These are phyloP conservation scores for Henricia sp. DNA, from an alignment of 53 echinoderm and acorn worm genomes.

Conservation along the genomic window DNA sequence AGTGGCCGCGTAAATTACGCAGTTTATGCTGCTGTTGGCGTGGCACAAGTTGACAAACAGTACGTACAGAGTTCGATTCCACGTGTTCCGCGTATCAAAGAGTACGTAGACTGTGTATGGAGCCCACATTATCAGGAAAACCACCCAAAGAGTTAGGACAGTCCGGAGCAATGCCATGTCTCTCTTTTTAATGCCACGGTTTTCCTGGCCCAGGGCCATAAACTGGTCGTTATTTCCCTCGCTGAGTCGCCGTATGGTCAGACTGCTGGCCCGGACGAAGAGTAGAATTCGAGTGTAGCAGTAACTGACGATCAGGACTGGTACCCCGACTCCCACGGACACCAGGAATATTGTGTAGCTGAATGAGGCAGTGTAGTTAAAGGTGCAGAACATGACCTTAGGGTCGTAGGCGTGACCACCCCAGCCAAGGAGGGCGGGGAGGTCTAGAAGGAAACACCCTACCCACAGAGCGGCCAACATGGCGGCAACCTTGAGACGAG, in stretches of 20 bases:
- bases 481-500: slow-evolving; percentile 1
- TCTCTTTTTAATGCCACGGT: slow-evolving; percentile 12
- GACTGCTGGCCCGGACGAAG: slow-evolving; percentile 35
- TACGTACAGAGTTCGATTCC: slow-evolving; percentile 61
- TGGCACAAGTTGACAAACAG: slow-evolving; percentile 67
- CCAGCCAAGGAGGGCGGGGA: slow-evolving; percentile 44
- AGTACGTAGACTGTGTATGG: slow-evolving; percentile 69
- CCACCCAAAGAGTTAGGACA: slow-evolving; percentile 59
- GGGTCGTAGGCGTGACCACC: slow-evolving; percentile 48
- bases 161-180: slow-evolving; percentile 52
- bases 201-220: not conserved
- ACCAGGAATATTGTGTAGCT: slow-evolving; percentile 55
- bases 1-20: slow-evolving; percentile 70
- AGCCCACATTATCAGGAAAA: slow-evolving; percentile 69
- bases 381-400: slow-evolving; percentile 57
- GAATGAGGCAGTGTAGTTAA: slow-evolving; percentile 34
- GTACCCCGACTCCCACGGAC: slow-evolving; percentile 32
- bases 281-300: slow-evolving; percentile 50
- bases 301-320: slow-evolving; percentile 22
- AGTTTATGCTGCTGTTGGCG: slow-evolving; percentile 72
- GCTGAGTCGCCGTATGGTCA: slow-evolving; percentile 34
- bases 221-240: not conserved
- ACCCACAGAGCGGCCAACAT: slow-evolving; percentile 52
- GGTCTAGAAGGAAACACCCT: slow-evolving; percentile 25
- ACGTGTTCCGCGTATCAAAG: slow-evolving; percentile 52